Conservation (phyloP, 2,797 vertebrate genomes). For the Garrulus glandarius region DNA sequence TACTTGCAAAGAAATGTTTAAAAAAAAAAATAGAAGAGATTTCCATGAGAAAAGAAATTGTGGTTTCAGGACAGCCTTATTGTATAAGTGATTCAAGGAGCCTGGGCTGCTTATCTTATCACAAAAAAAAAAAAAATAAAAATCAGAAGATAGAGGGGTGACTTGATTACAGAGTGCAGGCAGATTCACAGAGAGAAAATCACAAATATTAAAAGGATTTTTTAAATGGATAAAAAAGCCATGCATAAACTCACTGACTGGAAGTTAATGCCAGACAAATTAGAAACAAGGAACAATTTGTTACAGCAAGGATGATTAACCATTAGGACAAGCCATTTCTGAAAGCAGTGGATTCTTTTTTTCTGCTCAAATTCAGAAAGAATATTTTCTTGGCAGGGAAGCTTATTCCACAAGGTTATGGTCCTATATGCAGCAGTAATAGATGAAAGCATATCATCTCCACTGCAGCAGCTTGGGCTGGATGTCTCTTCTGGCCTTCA, state of each 20-base stretch:
- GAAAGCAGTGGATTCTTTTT: background rate
- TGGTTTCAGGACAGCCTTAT: background rate
- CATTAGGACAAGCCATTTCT: background rate
- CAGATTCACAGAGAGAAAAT: background rate
- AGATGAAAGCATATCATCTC: background rate
- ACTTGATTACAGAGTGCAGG: background rate
- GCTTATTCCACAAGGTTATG: background rate
- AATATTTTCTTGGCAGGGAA: background rate
- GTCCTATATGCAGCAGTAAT: background rate
- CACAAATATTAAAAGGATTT: background rate
- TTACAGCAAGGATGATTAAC: slow-evolving; percentile 20
- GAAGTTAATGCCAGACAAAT: slow-evolving; percentile 4
- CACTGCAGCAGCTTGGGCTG: background rate
- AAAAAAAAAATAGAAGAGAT: background rate
- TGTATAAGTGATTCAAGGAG: background rate
- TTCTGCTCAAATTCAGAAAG: background rate
- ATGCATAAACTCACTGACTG: background rate
- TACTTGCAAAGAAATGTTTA: background rate
- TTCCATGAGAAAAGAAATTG: background rate
- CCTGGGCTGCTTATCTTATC: background rate
- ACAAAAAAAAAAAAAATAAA: background rate
- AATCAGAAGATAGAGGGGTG: background rate
- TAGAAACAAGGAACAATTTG: slow-evolving; percentile 24
- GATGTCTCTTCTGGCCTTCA: background rate
- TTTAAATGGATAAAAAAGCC: background rate